Evolutionary conservation across 1,140 invertebrate genomes (phyloP).

Genomic region (Caenorhabditis inopinata): DNA sequence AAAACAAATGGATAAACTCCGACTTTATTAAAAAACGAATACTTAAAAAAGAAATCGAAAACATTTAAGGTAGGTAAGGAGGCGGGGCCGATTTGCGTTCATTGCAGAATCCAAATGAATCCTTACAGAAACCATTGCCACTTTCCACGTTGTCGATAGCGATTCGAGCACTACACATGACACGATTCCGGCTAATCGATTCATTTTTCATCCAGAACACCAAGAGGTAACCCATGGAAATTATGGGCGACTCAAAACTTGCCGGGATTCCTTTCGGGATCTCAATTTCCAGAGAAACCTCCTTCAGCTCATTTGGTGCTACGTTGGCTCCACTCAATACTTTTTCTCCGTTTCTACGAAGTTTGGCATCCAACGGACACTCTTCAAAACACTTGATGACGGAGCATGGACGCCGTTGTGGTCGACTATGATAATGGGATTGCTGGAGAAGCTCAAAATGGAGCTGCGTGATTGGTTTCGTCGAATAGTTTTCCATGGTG

Average conservation of each 20-base stretch:
- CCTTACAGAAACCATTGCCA: not conserved
- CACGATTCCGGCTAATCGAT: not conserved
- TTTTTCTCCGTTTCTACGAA: not conserved
- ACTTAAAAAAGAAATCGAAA: no score
- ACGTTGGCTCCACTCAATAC: not conserved
- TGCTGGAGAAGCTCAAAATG: not conserved
- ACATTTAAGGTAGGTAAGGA: no score
- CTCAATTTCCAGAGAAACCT: not conserved
- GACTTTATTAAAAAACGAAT: no score
- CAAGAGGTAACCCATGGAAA: not conserved
- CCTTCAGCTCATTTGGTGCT: not conserved
- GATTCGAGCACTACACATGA: not conserved
- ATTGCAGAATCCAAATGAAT: no score
- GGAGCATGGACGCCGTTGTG: not conserved
- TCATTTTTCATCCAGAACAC: not conserved
- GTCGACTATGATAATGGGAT: not conserved
- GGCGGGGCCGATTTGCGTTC: no score
- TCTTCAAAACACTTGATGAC: not conserved
- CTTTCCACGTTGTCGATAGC: not conserved
- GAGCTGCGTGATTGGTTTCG: not conserved
- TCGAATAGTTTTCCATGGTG: not conserved
- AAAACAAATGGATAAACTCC: no score
- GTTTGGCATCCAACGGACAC: not conserved
- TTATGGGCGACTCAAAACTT: not conserved
- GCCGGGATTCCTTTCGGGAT: not conserved